Evolutionary conservation across 2,888 invertebrate genomes (phyloP).

Genomic region (Ophioninae sp.): DNA sequence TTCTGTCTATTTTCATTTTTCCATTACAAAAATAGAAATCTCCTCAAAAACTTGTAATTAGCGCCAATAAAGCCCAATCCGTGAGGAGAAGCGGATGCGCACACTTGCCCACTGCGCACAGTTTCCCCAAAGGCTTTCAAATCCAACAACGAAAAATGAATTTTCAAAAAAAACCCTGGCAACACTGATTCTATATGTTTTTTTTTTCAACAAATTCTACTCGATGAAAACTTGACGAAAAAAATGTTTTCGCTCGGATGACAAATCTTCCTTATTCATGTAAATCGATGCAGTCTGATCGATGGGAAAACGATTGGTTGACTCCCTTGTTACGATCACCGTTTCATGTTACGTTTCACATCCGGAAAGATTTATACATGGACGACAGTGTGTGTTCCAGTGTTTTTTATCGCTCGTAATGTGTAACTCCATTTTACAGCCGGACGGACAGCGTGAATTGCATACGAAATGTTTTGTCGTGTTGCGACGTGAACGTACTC

Average conservation of each 20-base stretch:
- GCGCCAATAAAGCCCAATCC: too few species aligned
- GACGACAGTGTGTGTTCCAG: conserved; percentile 55
- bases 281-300: conserved; percentile 33
- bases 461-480: conserved; percentile 54
- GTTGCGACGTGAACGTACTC: conserved; percentile 28
- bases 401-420: conserved; percentile 55
- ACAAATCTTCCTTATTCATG: conserved; percentile 18
- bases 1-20: too few species aligned
- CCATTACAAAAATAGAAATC: too few species aligned
- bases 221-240: not conserved
- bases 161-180: not conserved
- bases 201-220: not conserved
- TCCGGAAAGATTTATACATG: conserved; percentile 31
- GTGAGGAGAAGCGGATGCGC: too few species aligned
- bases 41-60: too few species aligned
- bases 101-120: too few species aligned
- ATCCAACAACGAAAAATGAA: not conserved
- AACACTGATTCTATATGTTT: not conserved
- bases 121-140: not conserved
- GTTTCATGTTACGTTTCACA: conserved; percentile 51
- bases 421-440: conserved; percentile 31
- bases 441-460: conserved; percentile 52
- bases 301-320: conserved; percentile 28
- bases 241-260: not conserved
- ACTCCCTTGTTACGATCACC: conserved; percentile 51